phyloP scores from a whole-genome alignment of 2,888 invertebrate species.

The Tyria jacobaeae region DNA sequence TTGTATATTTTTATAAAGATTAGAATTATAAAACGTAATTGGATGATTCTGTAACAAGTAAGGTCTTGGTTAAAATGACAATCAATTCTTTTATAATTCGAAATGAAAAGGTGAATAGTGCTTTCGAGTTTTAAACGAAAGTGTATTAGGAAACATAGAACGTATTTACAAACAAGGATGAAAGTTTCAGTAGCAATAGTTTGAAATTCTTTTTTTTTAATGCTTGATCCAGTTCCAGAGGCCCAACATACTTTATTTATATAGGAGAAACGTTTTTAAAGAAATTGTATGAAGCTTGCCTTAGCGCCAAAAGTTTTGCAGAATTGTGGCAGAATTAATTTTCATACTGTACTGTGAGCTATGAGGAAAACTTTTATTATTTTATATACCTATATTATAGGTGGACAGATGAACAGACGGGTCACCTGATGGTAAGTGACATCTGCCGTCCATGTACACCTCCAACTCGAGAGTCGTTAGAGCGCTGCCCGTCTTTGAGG shows the following conservation, averaged over 20 bases:
- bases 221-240: constrained; percentile 33
- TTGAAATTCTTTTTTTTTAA: constrained; percentile 33
- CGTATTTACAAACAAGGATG: constrained; percentile 11
- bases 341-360: too few species aligned
- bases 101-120: background rate
- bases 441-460: too few species aligned
- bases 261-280: constrained; percentile 29
- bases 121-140: background rate
- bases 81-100: background rate
- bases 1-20: background rate
- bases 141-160: constrained; percentile 1
- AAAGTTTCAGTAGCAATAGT: constrained; percentile 25
- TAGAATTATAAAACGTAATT: background rate
- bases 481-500: too few species aligned
- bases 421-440: too few species aligned
- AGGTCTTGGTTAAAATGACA: background rate
- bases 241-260: constrained; percentile 24
- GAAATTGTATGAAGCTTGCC: constrained; percentile 13
- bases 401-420: too few species aligned
- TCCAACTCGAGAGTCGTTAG: too few species aligned
- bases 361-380: too few species aligned
- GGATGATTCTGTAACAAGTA: background rate
- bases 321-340: too few species aligned
- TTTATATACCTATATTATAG: too few species aligned
- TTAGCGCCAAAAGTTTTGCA: constrained; percentile 7